phyloP scores from a whole-genome alignment of 2,797 vertebrate genomes.

The Amblyopsis hoosieri region DNA sequence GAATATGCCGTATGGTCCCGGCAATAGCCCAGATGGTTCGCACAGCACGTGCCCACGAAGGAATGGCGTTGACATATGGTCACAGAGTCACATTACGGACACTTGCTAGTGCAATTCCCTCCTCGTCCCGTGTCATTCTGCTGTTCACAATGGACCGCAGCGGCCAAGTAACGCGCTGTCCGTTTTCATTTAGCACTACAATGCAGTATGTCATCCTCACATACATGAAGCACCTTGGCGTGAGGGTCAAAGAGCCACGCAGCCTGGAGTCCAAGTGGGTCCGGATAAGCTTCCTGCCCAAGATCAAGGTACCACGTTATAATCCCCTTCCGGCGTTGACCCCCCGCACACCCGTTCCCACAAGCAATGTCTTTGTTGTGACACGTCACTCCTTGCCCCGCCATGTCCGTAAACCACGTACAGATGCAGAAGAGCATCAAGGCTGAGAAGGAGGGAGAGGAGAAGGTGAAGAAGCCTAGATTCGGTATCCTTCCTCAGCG shows the following conservation, averaged over 20 bases:
- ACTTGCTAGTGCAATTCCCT: constrained; percentile 7
- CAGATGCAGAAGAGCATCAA: constrained; percentile 95
- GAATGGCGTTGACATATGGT: constrained; percentile 67
- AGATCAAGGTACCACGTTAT: constrained; percentile 85
- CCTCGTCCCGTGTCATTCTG: constrained; percentile 10
- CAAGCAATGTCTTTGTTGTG: background rate
- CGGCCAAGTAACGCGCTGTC: constrained; percentile 1
- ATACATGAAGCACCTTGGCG: constrained; percentile 95
- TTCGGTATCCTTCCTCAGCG: constrained; percentile 92
- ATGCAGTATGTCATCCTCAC: constrained; percentile 91
- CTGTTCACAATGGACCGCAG: constrained; percentile 15
- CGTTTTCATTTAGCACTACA: constrained; percentile 77
- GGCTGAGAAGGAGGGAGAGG: constrained; percentile 92
- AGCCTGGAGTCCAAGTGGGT: constrained; percentile 90
- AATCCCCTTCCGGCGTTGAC: background rate
- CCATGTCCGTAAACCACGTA: constrained; percentile 18
- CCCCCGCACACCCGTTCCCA: background rate
- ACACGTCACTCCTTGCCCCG: background rate
- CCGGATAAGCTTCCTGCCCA: constrained; percentile 88
- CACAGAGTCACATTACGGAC: constrained; percentile 46
- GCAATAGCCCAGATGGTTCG: constrained; percentile 67
- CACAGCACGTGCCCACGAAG: constrained; percentile 44
- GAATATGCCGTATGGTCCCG: constrained; percentile 70
- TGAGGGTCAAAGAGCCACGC: constrained; percentile 91
- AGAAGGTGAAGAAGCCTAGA: constrained; percentile 91